A percentile compares a stretch with the other conserved stretches of the same genome.
Evolutionary conservation across 64 coral and sea anemone species (phyloP).

Genomic region (Anthopleura sola): DNA sequence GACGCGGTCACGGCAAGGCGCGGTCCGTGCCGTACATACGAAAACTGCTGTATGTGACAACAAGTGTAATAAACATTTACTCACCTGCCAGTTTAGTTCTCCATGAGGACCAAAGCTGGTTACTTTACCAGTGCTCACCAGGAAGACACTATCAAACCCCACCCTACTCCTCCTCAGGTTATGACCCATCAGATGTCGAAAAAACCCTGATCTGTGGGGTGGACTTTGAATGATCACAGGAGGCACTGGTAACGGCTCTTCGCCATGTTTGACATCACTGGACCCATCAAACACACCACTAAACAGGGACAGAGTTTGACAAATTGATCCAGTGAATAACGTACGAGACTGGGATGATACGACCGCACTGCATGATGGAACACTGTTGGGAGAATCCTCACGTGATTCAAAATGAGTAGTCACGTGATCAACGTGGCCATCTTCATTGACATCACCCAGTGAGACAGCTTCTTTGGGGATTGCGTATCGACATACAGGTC

Average conservation of each 20-base stretch:
- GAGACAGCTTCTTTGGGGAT: conserved; percentile 31
- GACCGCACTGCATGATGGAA: conserved; percentile 56
- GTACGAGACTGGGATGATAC: conserved; percentile 37
- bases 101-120: conserved; percentile 83
- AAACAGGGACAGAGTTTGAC: conserved; percentile 56
- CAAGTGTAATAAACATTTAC: neutral
- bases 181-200: conserved; percentile 78
- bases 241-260: conserved; percentile 51
- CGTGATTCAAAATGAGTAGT: conserved; percentile 52
- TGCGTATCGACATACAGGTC: conserved; percentile 56
- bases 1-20: no score
- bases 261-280: conserved; percentile 27
- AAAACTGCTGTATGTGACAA: no score
- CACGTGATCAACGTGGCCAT: conserved; percentile 74
- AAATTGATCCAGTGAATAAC: conserved; percentile 64
- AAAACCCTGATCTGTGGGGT: conserved; percentile 66
- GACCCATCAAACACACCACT: conserved; percentile 43
- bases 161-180: conserved; percentile 41
- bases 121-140: conserved; percentile 70
- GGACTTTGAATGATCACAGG: conserved; percentile 74
- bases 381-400: conserved; percentile 6
- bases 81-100: conserved; percentile 93
- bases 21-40: no score
- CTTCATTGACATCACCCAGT: conserved; percentile 73
- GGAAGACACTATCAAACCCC: conserved; percentile 71